Base-by-base conservation (phyloP, 2,888 invertebrate species). In the Rotaria sp. region DNA sequence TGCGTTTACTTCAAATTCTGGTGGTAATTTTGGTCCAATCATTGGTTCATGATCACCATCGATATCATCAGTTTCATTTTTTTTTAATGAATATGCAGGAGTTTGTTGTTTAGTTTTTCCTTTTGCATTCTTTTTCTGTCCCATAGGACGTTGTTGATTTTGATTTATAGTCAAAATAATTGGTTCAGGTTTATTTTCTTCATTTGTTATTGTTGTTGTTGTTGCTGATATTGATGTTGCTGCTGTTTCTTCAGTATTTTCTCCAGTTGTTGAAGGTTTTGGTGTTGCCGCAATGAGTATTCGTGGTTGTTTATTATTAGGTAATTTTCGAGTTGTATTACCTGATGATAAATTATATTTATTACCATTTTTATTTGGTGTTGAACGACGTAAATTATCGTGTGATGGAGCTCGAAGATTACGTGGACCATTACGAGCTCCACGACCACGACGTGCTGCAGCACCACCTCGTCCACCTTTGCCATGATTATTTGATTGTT, bases 11-110 rank as follows among this genome's bases (percentile, higher is more conserved):
- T 80, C 80, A 15, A 80, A 45, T n/a, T 80, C 80, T 41, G 80
- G 80, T n/a, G 80, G 80, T 45, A 80, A 45, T 80, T 80, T 41
- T 11, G 80, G 80, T 4, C 80, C 80, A 45, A 80, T 80, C 41
- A 80, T 80, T n/a, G 80, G 41, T 45, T 80, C 80, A 45, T 13
- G n/a, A 45, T 80, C 80, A n/a, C 13, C 80, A 24, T 67, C 67
- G 35, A 67, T 26, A 67, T 67, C 67, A 30, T 67, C 35, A 35
- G 2, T 67, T 4, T 67, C 67, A 18, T 30, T 35, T 35, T 67
- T 67, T 35, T 67, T 67, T 18, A 67, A 67, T 8, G 67, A 67
- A 67, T 67, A 67, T 35, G 67, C 67, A 21, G 67, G 67, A 15
- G 67, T 67, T 67, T 67, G 67, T 67, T 35, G 67, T 67, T 67